A percentile compares a stretch with the other conserved stretches of the same genome.
phyloP scores from a whole-genome alignment of 2,888 invertebrate species.

The Tipula vernalis region DNA sequence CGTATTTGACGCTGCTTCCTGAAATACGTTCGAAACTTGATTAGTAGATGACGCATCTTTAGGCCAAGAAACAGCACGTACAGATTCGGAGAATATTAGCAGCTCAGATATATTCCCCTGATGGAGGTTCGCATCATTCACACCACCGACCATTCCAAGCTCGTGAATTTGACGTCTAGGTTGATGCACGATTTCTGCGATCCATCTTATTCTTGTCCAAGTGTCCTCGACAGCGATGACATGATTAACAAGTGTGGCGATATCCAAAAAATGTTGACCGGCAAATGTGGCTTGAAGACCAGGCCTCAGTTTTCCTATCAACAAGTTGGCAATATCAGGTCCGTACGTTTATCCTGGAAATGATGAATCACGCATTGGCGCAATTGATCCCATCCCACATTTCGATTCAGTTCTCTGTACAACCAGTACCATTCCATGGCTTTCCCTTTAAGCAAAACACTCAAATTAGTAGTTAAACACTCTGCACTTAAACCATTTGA shows the following conservation, averaged over 20 bases:
- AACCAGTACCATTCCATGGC: neutral
- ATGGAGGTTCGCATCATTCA: neutral
- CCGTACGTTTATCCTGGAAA: neutral
- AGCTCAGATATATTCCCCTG: neutral
- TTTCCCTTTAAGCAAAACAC: neutral
- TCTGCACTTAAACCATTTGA: too few species aligned
- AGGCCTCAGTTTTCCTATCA: too few species aligned
- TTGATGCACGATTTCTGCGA: neutral
- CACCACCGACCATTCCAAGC: neutral
- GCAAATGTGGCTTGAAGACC: neutral
- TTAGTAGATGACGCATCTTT: too few species aligned
- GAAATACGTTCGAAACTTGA: too few species aligned
- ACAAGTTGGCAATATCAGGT: too few species aligned
- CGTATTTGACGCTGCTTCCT: too few species aligned
- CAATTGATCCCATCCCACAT: neutral
- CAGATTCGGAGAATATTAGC: too few species aligned
- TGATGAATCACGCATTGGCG: neutral
- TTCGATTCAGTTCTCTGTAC: neutral
- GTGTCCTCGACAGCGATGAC: neutral
- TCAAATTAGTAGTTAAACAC: too few species aligned
- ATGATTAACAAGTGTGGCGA: neutral
- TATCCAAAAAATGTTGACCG: neutral
- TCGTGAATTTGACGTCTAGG: too few species aligned
- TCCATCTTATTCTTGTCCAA: neutral
- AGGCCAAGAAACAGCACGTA: neutral